These are phyloP conservation scores for Acromyrmex echinatior DNA, from an alignment of 1,140 invertebrate genomes.

Conservation along the genomic window DNA sequence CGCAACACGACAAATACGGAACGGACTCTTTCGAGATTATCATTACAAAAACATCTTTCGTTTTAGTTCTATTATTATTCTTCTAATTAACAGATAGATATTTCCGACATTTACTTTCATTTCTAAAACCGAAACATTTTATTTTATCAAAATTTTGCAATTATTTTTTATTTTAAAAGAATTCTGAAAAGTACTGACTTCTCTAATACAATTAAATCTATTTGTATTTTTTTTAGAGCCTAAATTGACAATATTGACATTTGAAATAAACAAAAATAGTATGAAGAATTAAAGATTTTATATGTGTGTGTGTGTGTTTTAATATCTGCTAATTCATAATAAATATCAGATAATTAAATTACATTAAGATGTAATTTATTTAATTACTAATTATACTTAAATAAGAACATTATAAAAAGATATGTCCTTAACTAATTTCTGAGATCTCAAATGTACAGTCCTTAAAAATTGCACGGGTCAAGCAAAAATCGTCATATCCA, in stretches of 20 bases:
- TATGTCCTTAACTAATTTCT: neutral
- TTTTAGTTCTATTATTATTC: conserved; percentile 4
- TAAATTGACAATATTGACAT: neutral
- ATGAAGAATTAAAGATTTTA: neutral
- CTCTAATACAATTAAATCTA: neutral
- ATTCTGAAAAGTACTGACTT: neutral
- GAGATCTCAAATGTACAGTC: neutral
- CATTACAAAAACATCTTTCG: neutral
- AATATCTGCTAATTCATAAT: neutral
- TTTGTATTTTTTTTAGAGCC: neutral
- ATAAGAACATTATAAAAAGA: neutral
- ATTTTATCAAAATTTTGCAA: neutral
- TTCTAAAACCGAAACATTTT: neutral
- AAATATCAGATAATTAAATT: neutral
- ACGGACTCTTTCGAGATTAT: neutral
- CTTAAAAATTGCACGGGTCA: conserved; percentile 22
- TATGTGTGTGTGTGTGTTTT: too few relatives aligned
- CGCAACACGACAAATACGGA: conserved; percentile 41
- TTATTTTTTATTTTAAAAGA: neutral
- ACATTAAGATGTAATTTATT: neutral
- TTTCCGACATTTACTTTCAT: neutral
- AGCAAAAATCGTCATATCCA: conserved; percentile 58
- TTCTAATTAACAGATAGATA: neutral
- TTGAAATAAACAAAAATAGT: neutral
- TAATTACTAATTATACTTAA: neutral